Base-by-base conservation (phyloP, 2,888 invertebrate genomes). In the Sinopyrophorus schimmeli region DNA sequence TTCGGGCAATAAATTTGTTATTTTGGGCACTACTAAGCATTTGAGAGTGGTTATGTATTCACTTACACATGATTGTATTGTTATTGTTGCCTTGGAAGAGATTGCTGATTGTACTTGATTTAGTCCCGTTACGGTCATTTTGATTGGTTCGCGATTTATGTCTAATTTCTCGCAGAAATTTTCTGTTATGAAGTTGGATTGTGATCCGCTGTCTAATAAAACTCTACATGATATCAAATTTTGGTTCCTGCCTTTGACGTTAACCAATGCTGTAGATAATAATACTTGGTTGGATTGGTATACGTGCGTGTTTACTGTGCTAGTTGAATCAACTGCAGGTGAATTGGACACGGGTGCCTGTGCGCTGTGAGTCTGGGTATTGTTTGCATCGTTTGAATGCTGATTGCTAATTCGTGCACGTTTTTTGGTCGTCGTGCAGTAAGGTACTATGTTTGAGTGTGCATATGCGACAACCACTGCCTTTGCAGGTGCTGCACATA, bases 251-350 rank as follows among this genome's bases (percentile, higher is more conserved):
- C 18, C 9, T 10, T 7, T 35, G n/a, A 46, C 21, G 7, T 24
- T 12, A 17, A 55, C 32, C 5, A 32, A 5, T 24, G 49, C 54
- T 5, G 52, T 55, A 1, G 49, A 37, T 18, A 55, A 34, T n/a
- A 54, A 20, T 5, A 41, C 40, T 10, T 26, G 17, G 2, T 7
- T 3, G 17, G 3, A 2, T 11, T 3, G 15, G n/a, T 30, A 10
- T 2, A 26, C 26, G 6, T 26, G 26, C 10, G 10, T 26, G 11
- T 10, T 27, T 30, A 28, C 3, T 24, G n/a, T n/a, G n/a, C n/a
- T n/a, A n/a, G n/a, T n/a, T n/a, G n/a, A n/a, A n/a, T n/a, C n/a
- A n/a, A n/a, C n/a, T n/a, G n/a, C n/a, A n/a, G n/a, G n/a, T n/a
- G n/a, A n/a, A n/a, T n/a, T n/a, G n/a, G n/a, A n/a, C n/a, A n/a